phyloP scores from a whole-genome alignment of 1,140 invertebrate species.

The Drosophila arizonae region DNA sequence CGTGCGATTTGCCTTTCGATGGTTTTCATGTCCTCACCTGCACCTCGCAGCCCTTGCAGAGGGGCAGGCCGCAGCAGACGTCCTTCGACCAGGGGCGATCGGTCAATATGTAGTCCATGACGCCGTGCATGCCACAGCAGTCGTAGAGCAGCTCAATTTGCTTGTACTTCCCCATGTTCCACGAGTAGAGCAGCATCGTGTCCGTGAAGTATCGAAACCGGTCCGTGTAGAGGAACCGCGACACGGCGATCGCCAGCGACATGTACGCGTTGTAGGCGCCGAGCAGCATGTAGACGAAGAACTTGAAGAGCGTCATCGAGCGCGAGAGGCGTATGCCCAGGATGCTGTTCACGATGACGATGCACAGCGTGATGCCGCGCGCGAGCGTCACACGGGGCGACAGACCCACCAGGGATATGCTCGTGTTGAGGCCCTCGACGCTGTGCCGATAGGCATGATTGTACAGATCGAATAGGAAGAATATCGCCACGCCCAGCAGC shows the following conservation, averaged over 20 bases:
- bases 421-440: not conserved
- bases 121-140: constrained; percentile 52
- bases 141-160: constrained; percentile 35
- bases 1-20: constrained; percentile 59
- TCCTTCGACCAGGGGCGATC: constrained; percentile 47
- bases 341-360: constrained; percentile 19
- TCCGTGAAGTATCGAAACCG: constrained; percentile 21
- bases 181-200: constrained; percentile 32
- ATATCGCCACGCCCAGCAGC: constrained; percentile 34
- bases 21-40: constrained; percentile 15
- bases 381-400: constrained; percentile 21
- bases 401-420: constrained; percentile 18
- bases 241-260: constrained; percentile 26
- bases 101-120: constrained; percentile 38
- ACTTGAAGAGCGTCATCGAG: constrained; percentile 14
- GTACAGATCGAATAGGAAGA: constrained; percentile 51
- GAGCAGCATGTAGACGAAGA: constrained; percentile 34
- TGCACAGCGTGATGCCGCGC: constrained; percentile 11
- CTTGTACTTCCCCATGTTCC: constrained; percentile 9
- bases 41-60: constrained; percentile 37
- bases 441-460: constrained; percentile 22
- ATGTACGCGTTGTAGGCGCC: constrained; percentile 15
- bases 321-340: constrained; percentile 46
- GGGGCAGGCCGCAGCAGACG: constrained; percentile 39
- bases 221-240: constrained; percentile 6